Evolutionary conservation across 2,113 vertebrate species (phyloP).

Genomic region (Dissostichus mawsoni): DNA sequence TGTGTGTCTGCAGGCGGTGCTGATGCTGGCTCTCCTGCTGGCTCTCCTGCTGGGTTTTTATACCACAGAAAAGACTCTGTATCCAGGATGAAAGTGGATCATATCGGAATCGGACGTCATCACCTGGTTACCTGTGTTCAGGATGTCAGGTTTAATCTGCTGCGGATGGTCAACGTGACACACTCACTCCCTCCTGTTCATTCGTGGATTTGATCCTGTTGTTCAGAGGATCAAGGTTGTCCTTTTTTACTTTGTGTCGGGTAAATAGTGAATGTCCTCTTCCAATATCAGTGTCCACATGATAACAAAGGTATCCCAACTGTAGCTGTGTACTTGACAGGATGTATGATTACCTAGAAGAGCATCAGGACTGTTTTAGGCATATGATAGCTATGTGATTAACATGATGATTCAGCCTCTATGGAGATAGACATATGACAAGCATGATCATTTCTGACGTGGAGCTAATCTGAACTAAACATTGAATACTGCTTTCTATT

Average conservation of each 20-base stretch:
- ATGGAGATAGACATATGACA: no score
- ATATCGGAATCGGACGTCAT: background rate
- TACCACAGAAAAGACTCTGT: slow-evolving; percentile 1
- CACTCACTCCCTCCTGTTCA: slow-evolving; percentile 21
- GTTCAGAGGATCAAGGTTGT: background rate
- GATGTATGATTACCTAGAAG: no score
- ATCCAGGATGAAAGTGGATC: slow-evolving; percentile 6
- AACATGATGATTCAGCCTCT: no score
- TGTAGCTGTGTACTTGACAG: no score
- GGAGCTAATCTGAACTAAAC: no score
- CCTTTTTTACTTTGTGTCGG: background rate
- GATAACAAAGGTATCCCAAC: no score
- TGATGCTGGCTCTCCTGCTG: background rate
- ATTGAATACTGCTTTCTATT: no score
- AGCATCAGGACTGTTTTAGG: no score
- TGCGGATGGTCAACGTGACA: slow-evolving; percentile 41
- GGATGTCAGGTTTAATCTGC: background rate
- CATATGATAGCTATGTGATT: no score
- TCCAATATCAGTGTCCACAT: no score
- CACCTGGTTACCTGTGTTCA: slow-evolving; percentile 4
- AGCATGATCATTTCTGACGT: no score
- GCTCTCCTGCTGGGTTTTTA: slow-evolving; percentile 29
- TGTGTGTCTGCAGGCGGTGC: slow-evolving; percentile 13
- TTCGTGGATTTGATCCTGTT: slow-evolving; percentile 4
- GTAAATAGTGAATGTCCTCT: no score